A percentile compares a stretch with the other conserved stretches of the same genome.
Evolutionary conservation across 2,113 vertebrate genomes (phyloP).

Genomic region (rat (Rattus norvegicus)): DNA sequence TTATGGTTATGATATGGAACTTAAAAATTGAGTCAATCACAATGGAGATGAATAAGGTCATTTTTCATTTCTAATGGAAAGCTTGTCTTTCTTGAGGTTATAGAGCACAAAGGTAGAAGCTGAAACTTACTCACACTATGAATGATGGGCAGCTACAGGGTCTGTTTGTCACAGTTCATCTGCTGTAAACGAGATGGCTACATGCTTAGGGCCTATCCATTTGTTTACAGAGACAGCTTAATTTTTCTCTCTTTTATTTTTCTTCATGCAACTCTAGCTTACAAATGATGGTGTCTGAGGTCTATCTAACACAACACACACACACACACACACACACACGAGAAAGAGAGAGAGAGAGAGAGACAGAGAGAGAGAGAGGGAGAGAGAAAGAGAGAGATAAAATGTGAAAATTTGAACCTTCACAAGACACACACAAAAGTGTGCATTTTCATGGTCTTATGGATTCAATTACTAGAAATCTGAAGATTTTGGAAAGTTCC

Average conservation of each 20-base stretch:
- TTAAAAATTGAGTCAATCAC: constrained; percentile 61
- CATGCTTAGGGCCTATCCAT: constrained; percentile 56
- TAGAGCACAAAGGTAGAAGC: constrained; percentile 21
- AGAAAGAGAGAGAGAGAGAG: rapidly evolving
- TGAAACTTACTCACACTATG: constrained; percentile 59
- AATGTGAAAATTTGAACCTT: not conserved
- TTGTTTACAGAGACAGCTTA: constrained; percentile 66
- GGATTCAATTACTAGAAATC: constrained; percentile 18
- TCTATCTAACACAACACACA: not conserved
- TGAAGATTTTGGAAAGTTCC: not conserved
- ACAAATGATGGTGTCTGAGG: not conserved
- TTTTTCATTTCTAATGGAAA: constrained; percentile 77
- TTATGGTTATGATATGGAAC: constrained; percentile 63
- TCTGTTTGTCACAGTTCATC: constrained; percentile 36
- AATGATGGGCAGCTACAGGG: constrained; percentile 62
- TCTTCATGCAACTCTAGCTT: constrained; percentile 48
- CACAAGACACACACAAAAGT: not conserved
- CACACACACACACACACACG: not conserved
- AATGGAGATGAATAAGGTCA: constrained; percentile 26
- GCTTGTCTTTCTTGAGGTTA: constrained; percentile 60
- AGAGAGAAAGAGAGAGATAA: not conserved
- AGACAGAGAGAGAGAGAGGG: not conserved
- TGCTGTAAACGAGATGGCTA: constrained; percentile 58
- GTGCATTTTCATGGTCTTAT: not conserved
- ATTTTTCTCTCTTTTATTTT: constrained; percentile 54